Evolutionary conservation across 2,797 vertebrate genomes (phyloP).

Genomic region (Chaetodon trifasciatus): DNA sequence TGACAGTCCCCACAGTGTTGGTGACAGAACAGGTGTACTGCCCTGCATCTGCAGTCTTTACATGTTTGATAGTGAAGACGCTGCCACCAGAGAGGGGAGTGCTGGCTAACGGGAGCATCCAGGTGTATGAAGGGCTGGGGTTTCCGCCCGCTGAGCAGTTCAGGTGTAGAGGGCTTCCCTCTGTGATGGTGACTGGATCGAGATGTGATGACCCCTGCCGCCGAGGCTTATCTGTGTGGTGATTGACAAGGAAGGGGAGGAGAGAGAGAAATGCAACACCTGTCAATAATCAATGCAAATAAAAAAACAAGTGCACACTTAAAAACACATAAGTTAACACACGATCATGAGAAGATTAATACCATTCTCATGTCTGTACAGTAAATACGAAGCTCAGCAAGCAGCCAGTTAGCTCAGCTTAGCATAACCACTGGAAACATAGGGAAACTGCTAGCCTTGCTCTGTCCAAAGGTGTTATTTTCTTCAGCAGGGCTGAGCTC

Average conservation of each 20-base stretch:
- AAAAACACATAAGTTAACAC: too few relatives aligned
- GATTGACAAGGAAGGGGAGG: neutral
- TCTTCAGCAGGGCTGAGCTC: too few relatives aligned
- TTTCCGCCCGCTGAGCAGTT: slow-evolving; percentile 43
- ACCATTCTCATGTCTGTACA: too few relatives aligned
- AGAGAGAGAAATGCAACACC: neutral
- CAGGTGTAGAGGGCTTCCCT: slow-evolving; percentile 22
- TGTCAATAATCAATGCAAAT: neutral
- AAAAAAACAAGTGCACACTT: neutral
- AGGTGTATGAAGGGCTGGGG: slow-evolving; percentile 43
- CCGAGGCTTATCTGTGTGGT: slow-evolving; percentile 42
- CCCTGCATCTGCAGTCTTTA: neutral
- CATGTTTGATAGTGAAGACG: neutral
- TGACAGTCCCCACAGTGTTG: neutral
- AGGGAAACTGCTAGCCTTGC: too few relatives aligned
- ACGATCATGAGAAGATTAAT: too few relatives aligned
- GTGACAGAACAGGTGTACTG: slow-evolving; percentile 31
- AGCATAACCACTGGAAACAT: too few relatives aligned
- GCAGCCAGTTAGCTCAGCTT: too few relatives aligned
- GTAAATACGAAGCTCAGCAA: too few relatives aligned
- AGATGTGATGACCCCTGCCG: fast-evolving
- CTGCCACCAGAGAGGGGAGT: fast-evolving
- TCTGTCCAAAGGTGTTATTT: too few relatives aligned
- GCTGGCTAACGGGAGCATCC: neutral
- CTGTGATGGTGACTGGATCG: neutral